Evolutionary conservation across 2,888 invertebrate genomes (phyloP), one percentile per base, ranked within the genome.

Genomic region (Hanleya hanleyi): DNA sequence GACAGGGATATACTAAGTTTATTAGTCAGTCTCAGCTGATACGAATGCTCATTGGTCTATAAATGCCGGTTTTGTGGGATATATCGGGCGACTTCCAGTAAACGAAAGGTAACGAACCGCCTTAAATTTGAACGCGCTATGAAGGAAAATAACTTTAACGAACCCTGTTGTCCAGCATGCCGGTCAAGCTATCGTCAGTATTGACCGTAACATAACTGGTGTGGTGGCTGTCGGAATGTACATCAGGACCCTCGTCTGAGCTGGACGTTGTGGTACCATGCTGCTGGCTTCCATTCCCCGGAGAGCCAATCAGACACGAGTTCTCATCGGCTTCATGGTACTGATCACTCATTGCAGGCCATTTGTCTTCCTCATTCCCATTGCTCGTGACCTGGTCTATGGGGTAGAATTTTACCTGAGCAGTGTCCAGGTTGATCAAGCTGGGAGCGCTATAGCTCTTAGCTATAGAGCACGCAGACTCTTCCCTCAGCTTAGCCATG

Each of bases 161-260:
- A 76, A 88, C 89, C 82, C 87, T 83, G 67, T 89, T 89, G 67
- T 87, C 87, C 32, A 88, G 77, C 6, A 81, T 87, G n/a, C 84
- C 87, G 6, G 86, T 84, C 32, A 88, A 77, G 70, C 88, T 88
- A 72, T 88, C 88, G 33, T 86, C 86, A 1, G 88, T 86, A 71
- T 85, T 86, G 69, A 88, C 88, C 5, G 88, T 88, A 65, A 87
- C 79, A 71, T 86, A 87, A 70, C 87, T 87, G 0, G 87, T 83
- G 57, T 84, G 85, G 35, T 86, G 81, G 75, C 86, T 87, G 38
- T 85, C 86, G 0, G 82, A 77, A 51, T 80, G 78, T 15, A 64
- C 69, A 0, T 47, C 64, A 7, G 51, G 72, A 32, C 51, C 72
- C 67, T 64, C 69, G n/a, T 74, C 69, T 35, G 32, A 50, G 12